These are phyloP conservation scores for Enteromius anoplus DNA, from an alignment of 2,797 vertebrate genomes.

Conservation along the genomic window DNA sequence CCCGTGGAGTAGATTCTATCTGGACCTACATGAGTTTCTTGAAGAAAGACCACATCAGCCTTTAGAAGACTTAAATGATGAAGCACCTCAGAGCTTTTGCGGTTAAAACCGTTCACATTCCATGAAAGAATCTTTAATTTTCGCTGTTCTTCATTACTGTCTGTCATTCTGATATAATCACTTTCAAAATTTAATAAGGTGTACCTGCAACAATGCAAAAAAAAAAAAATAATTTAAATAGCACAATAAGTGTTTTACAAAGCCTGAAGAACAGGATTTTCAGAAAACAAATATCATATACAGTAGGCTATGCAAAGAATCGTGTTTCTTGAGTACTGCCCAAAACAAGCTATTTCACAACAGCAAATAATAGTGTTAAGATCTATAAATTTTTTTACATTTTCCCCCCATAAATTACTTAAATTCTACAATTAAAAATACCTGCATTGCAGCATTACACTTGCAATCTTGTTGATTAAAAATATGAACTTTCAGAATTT, in stretches of 20 bases:
- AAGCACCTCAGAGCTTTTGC: constrained; percentile 45
- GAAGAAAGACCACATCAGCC: constrained; percentile 55
- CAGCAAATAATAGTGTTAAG: too few species aligned
- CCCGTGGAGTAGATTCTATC: constrained; percentile 35
- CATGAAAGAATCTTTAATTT: constrained; percentile 50
- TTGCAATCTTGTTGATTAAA: background rate
- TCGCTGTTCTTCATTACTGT: background rate
- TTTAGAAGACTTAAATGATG: constrained; percentile 36
- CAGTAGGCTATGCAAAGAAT: background rate
- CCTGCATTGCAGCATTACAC: background rate
- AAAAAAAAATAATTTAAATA: background rate
- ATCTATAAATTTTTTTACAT: too few species aligned
- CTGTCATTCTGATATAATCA: constrained; percentile 5
- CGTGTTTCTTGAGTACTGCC: background rate
- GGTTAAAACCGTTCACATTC: constrained; percentile 54
- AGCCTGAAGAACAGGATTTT: background rate
- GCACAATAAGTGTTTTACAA: background rate
- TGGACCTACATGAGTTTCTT: constrained; percentile 55
- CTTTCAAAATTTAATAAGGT: background rate
- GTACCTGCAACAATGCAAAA: constrained; percentile 3
- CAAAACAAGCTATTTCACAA: background rate
- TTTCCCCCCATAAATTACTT: background rate
- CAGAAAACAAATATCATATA: background rate
- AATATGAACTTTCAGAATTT: too few species aligned
- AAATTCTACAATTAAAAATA: background rate